Percentiles rank a stretch among this genome's conserved stretches.
These are phyloP conservation scores for Nematopogon swammerdamellus DNA, from an alignment of 2,888 invertebrate genomes.

Conservation along the genomic window DNA sequence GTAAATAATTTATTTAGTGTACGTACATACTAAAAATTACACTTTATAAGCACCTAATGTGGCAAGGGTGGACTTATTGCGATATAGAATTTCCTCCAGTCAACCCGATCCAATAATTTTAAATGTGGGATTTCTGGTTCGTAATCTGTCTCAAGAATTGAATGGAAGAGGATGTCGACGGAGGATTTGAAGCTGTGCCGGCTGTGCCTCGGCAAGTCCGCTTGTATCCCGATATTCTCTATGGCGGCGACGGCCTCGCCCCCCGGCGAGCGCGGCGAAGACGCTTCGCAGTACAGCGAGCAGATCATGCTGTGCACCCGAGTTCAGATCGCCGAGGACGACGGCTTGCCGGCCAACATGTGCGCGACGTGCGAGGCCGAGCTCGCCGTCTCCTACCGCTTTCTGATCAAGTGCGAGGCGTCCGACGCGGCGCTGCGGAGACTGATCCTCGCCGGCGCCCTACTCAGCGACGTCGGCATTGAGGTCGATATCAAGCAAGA, in stretches of 20 bases:
- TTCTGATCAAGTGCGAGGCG: slow-evolving; percentile 33
- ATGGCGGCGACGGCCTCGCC: slow-evolving; percentile 7
- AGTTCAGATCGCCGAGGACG: slow-evolving; percentile 26
- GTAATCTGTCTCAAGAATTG: too few species aligned
- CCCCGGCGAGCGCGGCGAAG: too few species aligned
- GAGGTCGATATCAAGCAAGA: background rate
- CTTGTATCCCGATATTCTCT: slow-evolving; percentile 29
- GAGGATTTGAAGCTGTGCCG: slow-evolving; percentile 22
- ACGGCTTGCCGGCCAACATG: slow-evolving; percentile 33
- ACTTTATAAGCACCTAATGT: too few species aligned
- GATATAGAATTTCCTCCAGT: too few species aligned
- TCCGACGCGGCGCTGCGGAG: slow-evolving; percentile 31
- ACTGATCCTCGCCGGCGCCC: slow-evolving; percentile 5
- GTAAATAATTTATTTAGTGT: too few species aligned
- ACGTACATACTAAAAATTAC: too few species aligned
- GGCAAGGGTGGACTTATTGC: too few species aligned
- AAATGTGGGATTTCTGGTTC: too few species aligned
- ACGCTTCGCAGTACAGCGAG: slow-evolving; percentile 25
- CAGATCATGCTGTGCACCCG: slow-evolving; percentile 35
- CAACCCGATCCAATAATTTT: too few species aligned
- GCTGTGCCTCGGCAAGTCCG: slow-evolving; percentile 32
- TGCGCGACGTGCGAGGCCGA: slow-evolving; percentile 31
- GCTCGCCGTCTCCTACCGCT: slow-evolving; percentile 27
- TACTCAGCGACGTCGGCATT: background rate
- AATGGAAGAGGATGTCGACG: too few species aligned